phyloP scores from a whole-genome alignment of 2,797 vertebrate species.

The Gymnoscopelus microlampas region DNA sequence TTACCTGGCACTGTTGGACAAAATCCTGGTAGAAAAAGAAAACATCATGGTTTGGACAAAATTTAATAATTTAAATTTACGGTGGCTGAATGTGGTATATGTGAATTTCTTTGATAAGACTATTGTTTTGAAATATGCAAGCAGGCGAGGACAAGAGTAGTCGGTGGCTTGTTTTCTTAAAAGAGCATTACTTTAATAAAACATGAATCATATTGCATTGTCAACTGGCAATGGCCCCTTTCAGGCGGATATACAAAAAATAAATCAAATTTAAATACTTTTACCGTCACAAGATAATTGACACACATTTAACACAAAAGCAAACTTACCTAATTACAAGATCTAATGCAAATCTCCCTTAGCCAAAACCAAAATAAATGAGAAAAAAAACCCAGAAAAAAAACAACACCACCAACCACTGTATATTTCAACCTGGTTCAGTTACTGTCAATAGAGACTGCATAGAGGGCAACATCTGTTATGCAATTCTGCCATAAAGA shows the following conservation, averaged over 20 bases:
- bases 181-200: slow-evolving; percentile 72
- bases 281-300: slow-evolving; percentile 40
- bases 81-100: neutral
- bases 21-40: neutral
- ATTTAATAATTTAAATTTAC: neutral
- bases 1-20: neutral
- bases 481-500: slow-evolving; percentile 41
- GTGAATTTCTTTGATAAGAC: neutral
- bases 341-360: slow-evolving; percentile 43
- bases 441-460: slow-evolving; percentile 53
- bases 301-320: slow-evolving; percentile 20
- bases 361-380: slow-evolving; percentile 1
- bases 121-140: no score
- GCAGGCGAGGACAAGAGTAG: neutral
- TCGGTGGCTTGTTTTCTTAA: neutral
- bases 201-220: slow-evolving; percentile 53
- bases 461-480: slow-evolving; percentile 43
- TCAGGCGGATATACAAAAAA: slow-evolving; percentile 41
- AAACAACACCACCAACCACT: slow-evolving; percentile 23
- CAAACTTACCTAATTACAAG: slow-evolving; percentile 23
- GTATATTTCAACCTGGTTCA: slow-evolving; percentile 40
- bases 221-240: neutral
- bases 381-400: slow-evolving; percentile 8
- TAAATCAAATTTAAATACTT: slow-evolving; percentile 34
- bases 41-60: neutral